Evolutionary conservation across 2,797 vertebrate genomes (phyloP), one percentile per base, ranked within the genome.

Genomic region (Lutjanus argentimaculatus): DNA sequence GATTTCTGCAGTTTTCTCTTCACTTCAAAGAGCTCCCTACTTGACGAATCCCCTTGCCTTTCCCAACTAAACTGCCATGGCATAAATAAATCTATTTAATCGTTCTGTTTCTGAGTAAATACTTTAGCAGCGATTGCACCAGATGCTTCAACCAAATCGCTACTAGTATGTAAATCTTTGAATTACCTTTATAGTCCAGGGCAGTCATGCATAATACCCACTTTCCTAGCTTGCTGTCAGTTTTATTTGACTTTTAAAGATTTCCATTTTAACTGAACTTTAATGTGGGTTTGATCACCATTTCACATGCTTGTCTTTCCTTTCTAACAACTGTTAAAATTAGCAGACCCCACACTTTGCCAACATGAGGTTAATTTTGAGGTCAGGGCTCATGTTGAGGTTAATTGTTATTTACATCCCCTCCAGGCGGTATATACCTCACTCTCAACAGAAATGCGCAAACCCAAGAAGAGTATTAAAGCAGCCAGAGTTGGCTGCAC

Each of bases 21-120:
- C 83, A 89, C 87, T 89, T 94, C 90, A 95, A 92, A 90, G 80
- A 89, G 77, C 77, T 82, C 85, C 72, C 85, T 70, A 85, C 77
- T 91, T 88, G 86, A 93, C 80, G 19, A 93, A 92, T 91, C 81
- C 70, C 76, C 85, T 83, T 89, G 83, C 84, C 82, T 92, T 90
- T 83, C 86, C 83, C 68, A 82, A 71, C 80, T 77, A 86, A 91
- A 89, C 90, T 77, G 87, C 87, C 48, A 64, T 30, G 70, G 84
- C 83, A 80, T 89, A 86, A 92, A 92, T 93, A 93, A 90, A 93
- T 94, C 91, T 89, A 91, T 92, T 93, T 94, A 90, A 94, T 92
- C 72, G 86, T 85, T 92, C 79, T 81, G 81, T 90, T 91, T 92
- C 77, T 77, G 79, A 82, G 86, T 92, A 92, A 92, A 91, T 88